A percentile compares a stretch with the other conserved stretches of the same genome.
These are phyloP conservation scores for Serinus canaria DNA, from an alignment of 2,113 vertebrate species.

Conservation along the genomic window DNA sequence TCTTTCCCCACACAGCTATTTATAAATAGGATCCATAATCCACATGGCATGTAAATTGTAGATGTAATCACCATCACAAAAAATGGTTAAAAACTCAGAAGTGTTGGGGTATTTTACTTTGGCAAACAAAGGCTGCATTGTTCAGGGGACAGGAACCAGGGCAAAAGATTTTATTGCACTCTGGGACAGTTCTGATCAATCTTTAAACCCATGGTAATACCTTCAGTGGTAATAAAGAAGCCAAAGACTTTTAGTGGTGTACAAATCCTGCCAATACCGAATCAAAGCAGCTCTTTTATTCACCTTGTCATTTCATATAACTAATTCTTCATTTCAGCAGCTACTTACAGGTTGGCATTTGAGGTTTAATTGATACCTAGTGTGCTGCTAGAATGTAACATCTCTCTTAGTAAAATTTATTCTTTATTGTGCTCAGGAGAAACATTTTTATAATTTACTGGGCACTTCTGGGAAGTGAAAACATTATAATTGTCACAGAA, in stretches of 20 bases:
- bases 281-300: not conserved
- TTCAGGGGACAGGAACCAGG: not conserved
- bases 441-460: constrained; percentile 67
- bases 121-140: constrained; percentile 6
- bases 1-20: not conserved
- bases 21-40: not conserved
- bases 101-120: not conserved
- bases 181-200: not conserved
- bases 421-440: constrained; percentile 58
- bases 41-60: constrained; percentile 8
- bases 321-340: constrained; percentile 5
- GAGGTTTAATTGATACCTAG: constrained; percentile 48
- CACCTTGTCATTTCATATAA: not conserved
- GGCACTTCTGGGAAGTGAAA: constrained; percentile 51
- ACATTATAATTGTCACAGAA: constrained; percentile 45
- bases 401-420: constrained; percentile 55
- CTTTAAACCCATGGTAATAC: not conserved
- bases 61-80: constrained; percentile 38
- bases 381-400: constrained; percentile 35
- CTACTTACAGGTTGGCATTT: constrained; percentile 3
- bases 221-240: not conserved
- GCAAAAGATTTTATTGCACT: not conserved
- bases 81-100: constrained; percentile 27
- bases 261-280: not conserved
- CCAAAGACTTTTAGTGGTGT: not conserved